Evolutionary conservation across 2,797 vertebrate genomes (phyloP), one percentile per base, ranked within the genome.

Genomic region (Pseudochromis fuscus): DNA sequence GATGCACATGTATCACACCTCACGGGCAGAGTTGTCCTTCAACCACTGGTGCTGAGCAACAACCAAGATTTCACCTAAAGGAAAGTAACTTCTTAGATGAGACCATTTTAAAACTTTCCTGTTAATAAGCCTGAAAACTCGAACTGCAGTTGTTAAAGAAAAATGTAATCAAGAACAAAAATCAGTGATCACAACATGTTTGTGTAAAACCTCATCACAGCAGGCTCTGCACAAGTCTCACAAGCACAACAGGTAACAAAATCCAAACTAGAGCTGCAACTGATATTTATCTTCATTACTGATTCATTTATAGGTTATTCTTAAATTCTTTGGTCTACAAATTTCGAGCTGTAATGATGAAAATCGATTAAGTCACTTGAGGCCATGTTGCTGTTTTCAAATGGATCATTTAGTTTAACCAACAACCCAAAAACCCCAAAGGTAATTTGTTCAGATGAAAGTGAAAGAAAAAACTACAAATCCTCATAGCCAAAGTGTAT

Each of bases 91-190:
- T 44, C 53, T 35, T 12, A 1, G 18, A 27, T 4, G 21, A 49
- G 8, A 9, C 27, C 25, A 10, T 4, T 37, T 63, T 21, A 37
- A 57, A 33, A 33, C 46, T 63, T 67, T 8, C 19, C 19, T 55
- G 27, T 38, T 75, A 25, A 72, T 67, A 31, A 58, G 55, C 27
- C 48, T 23, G 28, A 30, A 24, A 7, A 23, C 4, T 51, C 8
- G 46, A 44, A 45, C 53, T 55, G 28, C 3, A 3, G 45, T 60
- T 48, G 16, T 58, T 44, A 76, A 7, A 5, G 8, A 30, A 30
- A 35, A 56, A 70, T 66, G 57, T 23, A 55, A 73, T 67, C 12
- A 57, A 67, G 55, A n/a, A 35, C 35, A 53, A 72, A 31, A 70
- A 18, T 2, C n/a, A 40, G 15, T 3, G 5, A 6, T 40, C 15